phyloP scores from a whole-genome alignment of 2,113 vertebrate genomes.

The Pterocles orientalis region DNA sequence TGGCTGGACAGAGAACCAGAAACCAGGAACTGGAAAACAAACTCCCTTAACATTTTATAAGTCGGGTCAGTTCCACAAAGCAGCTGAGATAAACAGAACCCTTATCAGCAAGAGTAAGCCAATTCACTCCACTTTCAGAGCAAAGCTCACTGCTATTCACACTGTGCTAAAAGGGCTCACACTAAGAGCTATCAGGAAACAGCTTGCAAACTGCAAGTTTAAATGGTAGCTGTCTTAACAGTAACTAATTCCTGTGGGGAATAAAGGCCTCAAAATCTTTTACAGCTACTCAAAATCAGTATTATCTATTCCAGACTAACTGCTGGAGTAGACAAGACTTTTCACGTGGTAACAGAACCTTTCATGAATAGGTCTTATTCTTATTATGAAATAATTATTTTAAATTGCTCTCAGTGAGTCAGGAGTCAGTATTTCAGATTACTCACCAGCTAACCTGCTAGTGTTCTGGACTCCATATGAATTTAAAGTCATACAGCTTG shows the following conservation, averaged over 20 bases:
- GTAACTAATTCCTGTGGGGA: neutral
- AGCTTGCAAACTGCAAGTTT: neutral
- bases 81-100: neutral
- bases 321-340: neutral
- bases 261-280: neutral
- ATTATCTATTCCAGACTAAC: neutral
- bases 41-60: neutral
- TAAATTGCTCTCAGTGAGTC: neutral
- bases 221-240: neutral
- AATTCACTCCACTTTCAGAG: neutral
- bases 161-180: neutral
- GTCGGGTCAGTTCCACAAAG: neutral
- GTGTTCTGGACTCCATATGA: neutral
- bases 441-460: neutral
- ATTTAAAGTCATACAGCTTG: neutral
- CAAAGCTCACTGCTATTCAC: neutral
- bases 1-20: neutral
- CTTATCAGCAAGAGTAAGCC: neutral
- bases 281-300: neutral
- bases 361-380: neutral
- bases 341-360: neutral
- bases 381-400: neutral
- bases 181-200: neutral
- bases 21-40: neutral
- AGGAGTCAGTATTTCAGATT: neutral